These are phyloP conservation scores for Melanotaenia parkinsoni DNA, from an alignment of 2,797 vertebrate species.

Conservation along the genomic window DNA sequence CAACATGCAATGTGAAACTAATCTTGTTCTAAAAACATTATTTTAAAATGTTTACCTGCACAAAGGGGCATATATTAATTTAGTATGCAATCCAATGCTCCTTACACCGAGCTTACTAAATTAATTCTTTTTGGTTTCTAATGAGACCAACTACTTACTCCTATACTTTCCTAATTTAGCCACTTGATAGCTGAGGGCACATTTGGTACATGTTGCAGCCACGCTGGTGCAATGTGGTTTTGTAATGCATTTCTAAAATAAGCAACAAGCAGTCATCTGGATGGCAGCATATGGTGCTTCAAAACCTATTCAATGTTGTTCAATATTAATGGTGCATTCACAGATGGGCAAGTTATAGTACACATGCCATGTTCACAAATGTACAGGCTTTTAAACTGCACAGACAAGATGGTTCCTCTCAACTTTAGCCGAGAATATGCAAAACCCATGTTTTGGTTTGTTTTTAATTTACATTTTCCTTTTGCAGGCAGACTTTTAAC, in stretches of 20 bases:
- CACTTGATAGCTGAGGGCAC: no score
- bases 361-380: not conserved
- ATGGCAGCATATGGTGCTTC: not conserved
- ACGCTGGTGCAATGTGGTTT: not conserved
- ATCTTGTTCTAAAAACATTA: no score
- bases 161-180: not conserved
- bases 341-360: not conserved
- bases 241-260: not conserved
- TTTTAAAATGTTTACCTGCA: not conserved
- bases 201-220: not conserved
- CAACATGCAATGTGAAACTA: not conserved
- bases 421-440: not conserved
- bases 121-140: not conserved
- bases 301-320: not conserved
- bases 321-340: not conserved
- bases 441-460: not conserved
- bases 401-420: not conserved
- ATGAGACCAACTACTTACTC: not conserved
- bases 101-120: not conserved
- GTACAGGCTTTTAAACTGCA: not conserved
- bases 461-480: not conserved
- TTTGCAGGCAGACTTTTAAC: not conserved
- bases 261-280: not conserved
- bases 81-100: not conserved
- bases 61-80: no score